A percentile compares a stretch with the other conserved stretches of the same genome.
Evolutionary conservation across 2,113 vertebrate species (phyloP).

Genomic region (Hypomesus transpacificus): DNA sequence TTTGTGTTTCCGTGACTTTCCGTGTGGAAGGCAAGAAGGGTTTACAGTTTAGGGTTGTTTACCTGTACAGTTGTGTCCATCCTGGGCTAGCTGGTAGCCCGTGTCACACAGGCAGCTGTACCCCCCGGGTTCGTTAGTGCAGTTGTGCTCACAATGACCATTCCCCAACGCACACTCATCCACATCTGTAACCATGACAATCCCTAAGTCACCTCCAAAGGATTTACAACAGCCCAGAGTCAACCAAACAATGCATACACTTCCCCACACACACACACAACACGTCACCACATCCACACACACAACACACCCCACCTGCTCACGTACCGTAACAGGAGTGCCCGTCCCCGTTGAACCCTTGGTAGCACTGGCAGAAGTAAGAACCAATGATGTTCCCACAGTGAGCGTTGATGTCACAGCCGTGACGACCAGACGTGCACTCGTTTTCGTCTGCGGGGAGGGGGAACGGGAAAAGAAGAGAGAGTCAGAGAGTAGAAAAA

Average conservation of each 20-base stretch:
- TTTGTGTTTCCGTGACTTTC: not conserved
- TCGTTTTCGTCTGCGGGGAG: slow-evolving; percentile 70
- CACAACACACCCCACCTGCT: not conserved
- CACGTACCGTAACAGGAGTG: slow-evolving; percentile 72
- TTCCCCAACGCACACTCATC: slow-evolving; percentile 69
- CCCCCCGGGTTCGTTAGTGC: slow-evolving; percentile 64
- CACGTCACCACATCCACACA: not conserved
- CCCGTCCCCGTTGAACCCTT: slow-evolving; percentile 75
- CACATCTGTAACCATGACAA: slow-evolving; percentile 58
- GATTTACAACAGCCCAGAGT: not conserved
- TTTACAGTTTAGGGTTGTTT: not conserved
- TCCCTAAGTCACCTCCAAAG: not conserved
- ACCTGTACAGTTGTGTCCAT: slow-evolving; percentile 71
- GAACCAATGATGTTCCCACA: slow-evolving; percentile 78
- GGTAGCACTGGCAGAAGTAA: slow-evolving; percentile 79
- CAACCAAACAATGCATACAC: not conserved
- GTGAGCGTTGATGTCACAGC: slow-evolving; percentile 71
- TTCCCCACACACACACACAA: not conserved
- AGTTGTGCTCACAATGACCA: slow-evolving; percentile 68
- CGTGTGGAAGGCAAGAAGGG: not conserved
- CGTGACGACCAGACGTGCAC: slow-evolving; percentile 65
- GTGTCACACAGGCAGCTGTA: slow-evolving; percentile 64
- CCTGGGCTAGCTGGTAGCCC: slow-evolving; percentile 61
- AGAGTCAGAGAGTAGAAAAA: not conserved
- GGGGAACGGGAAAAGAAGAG: slow-evolving; percentile 10